Evolutionary conservation across 2,888 invertebrate genomes (phyloP), one percentile per base, ranked within the genome.

Genomic region (Melieria omissa): DNA sequence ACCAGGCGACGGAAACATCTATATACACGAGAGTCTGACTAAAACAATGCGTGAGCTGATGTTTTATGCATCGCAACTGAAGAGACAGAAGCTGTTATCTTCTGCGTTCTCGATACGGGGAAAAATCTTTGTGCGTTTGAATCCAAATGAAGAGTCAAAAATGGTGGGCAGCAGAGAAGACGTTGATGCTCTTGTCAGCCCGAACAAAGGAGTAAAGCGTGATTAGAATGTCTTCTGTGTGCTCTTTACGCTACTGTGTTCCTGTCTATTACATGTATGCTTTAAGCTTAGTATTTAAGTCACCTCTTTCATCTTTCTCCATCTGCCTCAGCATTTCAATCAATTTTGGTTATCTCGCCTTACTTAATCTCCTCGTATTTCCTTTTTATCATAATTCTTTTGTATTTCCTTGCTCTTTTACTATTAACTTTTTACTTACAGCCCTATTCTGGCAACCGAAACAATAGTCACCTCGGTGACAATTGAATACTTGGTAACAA

Each of bases 21-120:
- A 54, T 65, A 42, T 65, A n/a, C 64, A 64, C 49, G 49, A 64
- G 49, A 49, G 64, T 47, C 29, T 64, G 29, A 45, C 64, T 42
- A 52, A 64, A 52, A 41, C 47, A 6, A n/a, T 49, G 29, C 64
- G 64, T 64, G 64, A 47, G 10, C 10, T 49, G 12, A 64, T 64
- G 49, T 42, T 12, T 12, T 49, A 16, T 16, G 64, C 65, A 41
- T 54, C 65, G 9, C 47, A 65, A 41, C 65, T 65, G 46, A 65
- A 49, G 64, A 46, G 64, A 9, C 45, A 52, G 1, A 64, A 64
- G 64, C 8, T 42, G 9, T 41, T 63, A 16, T 45, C 47, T 7
- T 14, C 64, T 16, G n/a, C n/a, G n/a, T n/a, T n/a, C n/a, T n/a
- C n/a, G n/a, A n/a, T n/a, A n/a, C n/a, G n/a, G 64, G 65, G 14